These are phyloP conservation scores for Ephialtes manifestator DNA, from an alignment of 2,888 invertebrate genomes.

Conservation along the genomic window DNA sequence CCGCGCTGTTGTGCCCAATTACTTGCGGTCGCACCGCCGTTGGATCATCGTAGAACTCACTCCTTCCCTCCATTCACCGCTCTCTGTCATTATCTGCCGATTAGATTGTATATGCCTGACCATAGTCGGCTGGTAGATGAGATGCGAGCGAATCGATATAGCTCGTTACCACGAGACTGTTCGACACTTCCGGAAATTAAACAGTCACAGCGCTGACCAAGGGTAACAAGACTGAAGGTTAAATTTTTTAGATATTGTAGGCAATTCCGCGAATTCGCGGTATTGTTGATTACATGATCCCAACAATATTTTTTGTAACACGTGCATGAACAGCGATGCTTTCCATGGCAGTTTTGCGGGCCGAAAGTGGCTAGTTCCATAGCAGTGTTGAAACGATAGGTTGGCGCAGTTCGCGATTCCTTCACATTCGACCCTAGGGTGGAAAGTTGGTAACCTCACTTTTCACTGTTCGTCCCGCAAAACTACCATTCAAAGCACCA, in stretches of 20 bases:
- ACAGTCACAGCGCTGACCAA: neutral
- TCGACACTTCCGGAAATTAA: constrained; percentile 28
- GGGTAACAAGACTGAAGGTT: constrained; percentile 3
- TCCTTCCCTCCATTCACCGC: constrained; percentile 1
- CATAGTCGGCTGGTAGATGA: constrained; percentile 1
- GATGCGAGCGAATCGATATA: neutral
- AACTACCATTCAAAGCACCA: no score
- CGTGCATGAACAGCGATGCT: no score
- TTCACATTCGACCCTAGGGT: no score
- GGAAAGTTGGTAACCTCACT: no score
- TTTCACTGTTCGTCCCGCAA: no score
- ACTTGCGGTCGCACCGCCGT: constrained; percentile 39
- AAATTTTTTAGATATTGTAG: neutral
- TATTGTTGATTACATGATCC: no score
- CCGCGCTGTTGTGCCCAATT: constrained; percentile 52
- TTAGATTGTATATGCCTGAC: constrained; percentile 43
- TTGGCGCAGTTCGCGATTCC: no score
- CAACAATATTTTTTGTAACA: no score
- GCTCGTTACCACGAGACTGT: constrained; percentile 29
- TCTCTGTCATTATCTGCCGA: constrained; percentile 48
- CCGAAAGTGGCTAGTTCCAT: no score
- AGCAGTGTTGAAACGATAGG: no score
- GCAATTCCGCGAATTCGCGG: neutral
- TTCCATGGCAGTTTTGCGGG: no score
- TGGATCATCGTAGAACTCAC: constrained; percentile 44